phyloP scores from a whole-genome alignment of 2,888 invertebrate species.

The Polylopha cassiicola region DNA sequence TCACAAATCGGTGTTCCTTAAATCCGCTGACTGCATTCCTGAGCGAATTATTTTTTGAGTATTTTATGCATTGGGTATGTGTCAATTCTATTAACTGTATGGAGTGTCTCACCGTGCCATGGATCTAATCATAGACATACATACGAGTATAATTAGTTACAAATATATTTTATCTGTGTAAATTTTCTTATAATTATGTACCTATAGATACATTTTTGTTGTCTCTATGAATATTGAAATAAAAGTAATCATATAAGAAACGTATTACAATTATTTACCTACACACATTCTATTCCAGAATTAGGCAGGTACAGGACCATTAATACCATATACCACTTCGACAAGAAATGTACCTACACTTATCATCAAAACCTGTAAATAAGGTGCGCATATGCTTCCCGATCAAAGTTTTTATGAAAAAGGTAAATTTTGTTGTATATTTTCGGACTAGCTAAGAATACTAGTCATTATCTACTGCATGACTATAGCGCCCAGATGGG shows the following conservation, averaged over 20 bases:
- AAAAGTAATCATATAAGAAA: conserved; percentile 13
- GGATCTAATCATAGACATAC: conserved; percentile 17
- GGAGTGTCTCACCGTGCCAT: conserved; percentile 41
- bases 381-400: no score
- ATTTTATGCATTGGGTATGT: conserved; percentile 32
- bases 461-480: no score
- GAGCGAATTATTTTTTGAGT: conserved; percentile 43
- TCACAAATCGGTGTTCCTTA: conserved; percentile 23
- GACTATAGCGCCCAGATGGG: no score
- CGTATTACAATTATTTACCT: conserved; percentile 1
- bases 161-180: conserved; percentile 26
- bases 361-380: no score
- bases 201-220: conserved; percentile 12
- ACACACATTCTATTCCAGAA: no score
- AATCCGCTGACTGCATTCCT: conserved; percentile 30
- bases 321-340: no score
- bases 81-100: conserved; percentile 28
- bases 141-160: conserved; percentile 18
- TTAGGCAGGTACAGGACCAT: no score
- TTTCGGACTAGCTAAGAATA: no score
- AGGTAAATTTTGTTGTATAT: no score
- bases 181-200: conserved; percentile 22
- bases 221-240: conserved; percentile 19
- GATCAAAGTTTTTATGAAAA: no score
- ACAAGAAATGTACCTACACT: background rate